phyloP scores from a whole-genome alignment of 2,113 vertebrate genomes.

The Callithrix jacchus region DNA sequence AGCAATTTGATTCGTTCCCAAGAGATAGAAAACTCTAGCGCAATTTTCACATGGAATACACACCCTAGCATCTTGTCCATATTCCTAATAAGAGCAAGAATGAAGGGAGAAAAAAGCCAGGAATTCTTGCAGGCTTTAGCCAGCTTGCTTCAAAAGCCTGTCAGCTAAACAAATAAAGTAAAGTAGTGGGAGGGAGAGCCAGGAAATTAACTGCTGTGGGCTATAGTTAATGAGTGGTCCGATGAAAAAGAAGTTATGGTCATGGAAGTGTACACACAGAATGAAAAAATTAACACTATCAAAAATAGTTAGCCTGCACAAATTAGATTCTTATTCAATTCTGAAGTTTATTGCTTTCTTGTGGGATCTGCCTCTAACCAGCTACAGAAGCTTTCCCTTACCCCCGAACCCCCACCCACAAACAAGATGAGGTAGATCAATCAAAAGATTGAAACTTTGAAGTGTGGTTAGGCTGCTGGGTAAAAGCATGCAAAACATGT shows the following conservation, averaged over 20 bases:
- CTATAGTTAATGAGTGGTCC: constrained; percentile 72
- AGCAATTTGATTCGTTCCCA: constrained; percentile 70
- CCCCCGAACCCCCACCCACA: background rate
- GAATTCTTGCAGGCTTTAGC: constrained; percentile 64
- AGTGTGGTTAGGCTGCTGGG: constrained; percentile 70
- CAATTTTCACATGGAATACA: constrained; percentile 52
- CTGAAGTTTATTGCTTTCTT: constrained; percentile 69
- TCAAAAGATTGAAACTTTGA: constrained; percentile 76
- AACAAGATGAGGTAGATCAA: constrained; percentile 73
- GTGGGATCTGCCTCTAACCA: constrained; percentile 37
- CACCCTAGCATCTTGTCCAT: constrained; percentile 43
- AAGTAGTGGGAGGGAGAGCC: constrained; percentile 34
- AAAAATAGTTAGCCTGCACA: constrained; percentile 53
- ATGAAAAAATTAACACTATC: constrained; percentile 63
- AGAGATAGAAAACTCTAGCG: constrained; percentile 26
- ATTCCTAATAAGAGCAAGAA: constrained; percentile 66
- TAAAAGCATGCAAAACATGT: constrained; percentile 71
- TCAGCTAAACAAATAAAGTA: constrained; percentile 76
- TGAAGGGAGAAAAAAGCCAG: background rate
- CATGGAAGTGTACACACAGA: constrained; percentile 45
- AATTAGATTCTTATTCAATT: constrained; percentile 60
- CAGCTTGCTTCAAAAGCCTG: constrained; percentile 70
- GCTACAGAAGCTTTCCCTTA: constrained; percentile 55
- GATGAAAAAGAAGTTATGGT: constrained; percentile 43
- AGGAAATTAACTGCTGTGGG: constrained; percentile 75